Base-by-base conservation (phyloP, 2,113 vertebrate genomes). In the Dicentrarchus labrax region DNA sequence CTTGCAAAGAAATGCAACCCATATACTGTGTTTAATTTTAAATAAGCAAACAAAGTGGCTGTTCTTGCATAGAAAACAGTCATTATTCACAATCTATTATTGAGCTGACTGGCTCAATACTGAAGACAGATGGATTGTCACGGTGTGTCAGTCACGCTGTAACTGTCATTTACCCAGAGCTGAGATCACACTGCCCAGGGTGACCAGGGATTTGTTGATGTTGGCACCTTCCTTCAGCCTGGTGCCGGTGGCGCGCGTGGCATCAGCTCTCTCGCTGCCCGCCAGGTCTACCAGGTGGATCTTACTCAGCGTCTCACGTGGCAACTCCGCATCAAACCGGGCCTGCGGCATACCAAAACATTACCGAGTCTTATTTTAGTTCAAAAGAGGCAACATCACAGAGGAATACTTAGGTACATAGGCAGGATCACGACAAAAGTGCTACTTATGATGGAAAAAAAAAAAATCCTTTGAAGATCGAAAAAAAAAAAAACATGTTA, bases 221-320 rank as follows among this genome's bases (percentile, higher is more conserved):
- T 97, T 98, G 24, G 97, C 97, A 43, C 97, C 97, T 95, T 99
- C 98, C 91, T 98, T 99, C 57, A 99, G 95, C 80, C 97, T 93
- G 73, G 96, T 93, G 19, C 97, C 97, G 0, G 97, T 97, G 87
- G 97, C 92, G 67, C 94, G 94, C 0, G 96, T 97, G 80, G 96
- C 95, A 84, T 98, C 95, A 0, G 97, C 97, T 81, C 97, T 93
- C 95, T 99, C 97, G 22, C 98, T 99, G 94, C 97, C 97, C 2
- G 97, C 98, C 90, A 99, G 95, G 91, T 99, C 98, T 1, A 99
- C 98, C 86, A 99, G 93, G 93, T 99, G 98, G 94, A 99, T 98
- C 94, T 99, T 99, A 95, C 98, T 99, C 87, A 97, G 93, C 0
- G 95, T 98, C 92, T 99, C 98, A 80, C 95, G 96, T 0, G 97